A percentile compares a stretch with the other conserved stretches of the same genome.
Conservation (phyloP, 1,140 invertebrate species). For the Pseudomyrmex concolor region DNA sequence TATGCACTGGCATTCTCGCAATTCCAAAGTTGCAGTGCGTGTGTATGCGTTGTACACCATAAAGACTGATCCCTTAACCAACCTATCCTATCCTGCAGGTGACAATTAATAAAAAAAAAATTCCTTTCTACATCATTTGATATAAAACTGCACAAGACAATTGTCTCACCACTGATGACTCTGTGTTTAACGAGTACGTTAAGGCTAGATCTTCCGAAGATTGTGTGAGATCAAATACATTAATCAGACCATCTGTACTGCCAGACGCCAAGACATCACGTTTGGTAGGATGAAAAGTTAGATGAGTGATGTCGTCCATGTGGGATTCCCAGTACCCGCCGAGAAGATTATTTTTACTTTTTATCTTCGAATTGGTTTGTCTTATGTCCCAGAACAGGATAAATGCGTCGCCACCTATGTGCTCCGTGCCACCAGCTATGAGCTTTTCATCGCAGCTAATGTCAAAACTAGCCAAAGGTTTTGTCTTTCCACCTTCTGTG, state of each 20-base stretch:
- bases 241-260: conserved; percentile 94
- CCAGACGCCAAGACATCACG: conserved; percentile 90
- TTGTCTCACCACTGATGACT: conserved; percentile 90
- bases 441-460: conserved; percentile 90
- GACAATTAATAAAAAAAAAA: conserved; percentile 1
- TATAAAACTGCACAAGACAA: background rate
- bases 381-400: conserved; percentile 94
- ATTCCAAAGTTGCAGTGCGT: conserved; percentile 90
- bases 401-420: conserved; percentile 89
- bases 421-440: conserved; percentile 91
- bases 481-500: conserved; percentile 82
- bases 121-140: background rate
- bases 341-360: conserved; percentile 86
- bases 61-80: conserved; percentile 85
- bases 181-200: conserved; percentile 91
- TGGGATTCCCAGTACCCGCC: conserved; percentile 95
- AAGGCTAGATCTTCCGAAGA: conserved; percentile 93
- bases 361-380: conserved; percentile 76
- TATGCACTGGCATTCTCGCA: conserved; percentile 87
- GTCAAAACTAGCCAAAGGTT: conserved; percentile 90
- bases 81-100: conserved; percentile 81
- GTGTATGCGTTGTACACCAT: conserved; percentile 89
- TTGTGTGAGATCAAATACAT: conserved; percentile 92
- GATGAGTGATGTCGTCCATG: conserved; percentile 92
- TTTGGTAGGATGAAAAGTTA: conserved; percentile 92